Evolutionary conservation across 2,797 vertebrate genomes (phyloP).

Genomic region (Typhlichthys subterraneus): DNA sequence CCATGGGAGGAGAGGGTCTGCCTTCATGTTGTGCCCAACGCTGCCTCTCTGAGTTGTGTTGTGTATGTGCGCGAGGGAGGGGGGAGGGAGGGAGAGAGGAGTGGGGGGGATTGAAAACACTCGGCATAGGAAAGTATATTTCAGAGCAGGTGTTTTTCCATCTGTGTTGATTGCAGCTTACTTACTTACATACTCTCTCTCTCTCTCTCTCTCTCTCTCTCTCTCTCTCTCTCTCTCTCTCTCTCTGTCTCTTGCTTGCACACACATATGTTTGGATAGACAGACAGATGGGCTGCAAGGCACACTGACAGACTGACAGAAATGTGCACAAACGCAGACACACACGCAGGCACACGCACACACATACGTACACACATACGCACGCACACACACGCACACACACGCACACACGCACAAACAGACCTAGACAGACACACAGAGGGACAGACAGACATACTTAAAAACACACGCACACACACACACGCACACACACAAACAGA

Average conservation of each 20-base stretch:
- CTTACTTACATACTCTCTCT: conserved; percentile 37
- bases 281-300: background rate
- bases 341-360: background rate
- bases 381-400: background rate
- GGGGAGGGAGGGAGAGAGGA: background rate
- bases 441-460: too few relatives aligned
- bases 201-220: conserved; percentile 16
- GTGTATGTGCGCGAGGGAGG: conserved; percentile 9
- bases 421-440: background rate
- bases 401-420: background rate
- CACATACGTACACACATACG: background rate
- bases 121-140: conserved; percentile 26
- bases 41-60: conserved; percentile 62
- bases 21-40: conserved; percentile 69
- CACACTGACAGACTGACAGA: background rate
- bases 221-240: background rate
- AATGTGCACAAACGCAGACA: background rate
- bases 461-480: background rate
- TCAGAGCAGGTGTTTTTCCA: conserved; percentile 72
- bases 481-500: background rate
- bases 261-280: conserved; percentile 15
- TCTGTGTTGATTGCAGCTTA: conserved; percentile 70
- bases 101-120: conserved; percentile 44
- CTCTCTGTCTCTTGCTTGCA: background rate
- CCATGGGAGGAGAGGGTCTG: conserved; percentile 52